These are phyloP conservation scores for Scaptomyza pallida DNA, from an alignment of 1,140 invertebrate species.

Conservation along the genomic window DNA sequence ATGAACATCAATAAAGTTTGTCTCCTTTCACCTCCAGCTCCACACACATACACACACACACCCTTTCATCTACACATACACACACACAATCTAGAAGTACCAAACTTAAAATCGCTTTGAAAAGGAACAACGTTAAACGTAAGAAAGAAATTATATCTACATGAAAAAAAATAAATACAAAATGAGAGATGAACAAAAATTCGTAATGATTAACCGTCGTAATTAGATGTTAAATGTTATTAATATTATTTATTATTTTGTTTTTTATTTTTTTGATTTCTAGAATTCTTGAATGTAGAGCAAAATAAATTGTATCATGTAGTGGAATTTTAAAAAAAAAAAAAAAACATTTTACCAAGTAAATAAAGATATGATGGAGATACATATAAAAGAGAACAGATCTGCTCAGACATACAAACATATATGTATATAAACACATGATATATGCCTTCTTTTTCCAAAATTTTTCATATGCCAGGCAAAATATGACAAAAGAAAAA, in stretches of 20 bases:
- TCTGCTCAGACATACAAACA: neutral
- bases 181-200: neutral
- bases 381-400: neutral
- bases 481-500: neutral
- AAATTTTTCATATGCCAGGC: slow-evolving; percentile 56
- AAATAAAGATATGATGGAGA: slow-evolving; percentile 9
- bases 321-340: slow-evolving; percentile 44
- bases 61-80: slow-evolving; percentile 32
- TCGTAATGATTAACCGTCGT: slow-evolving; percentile 21
- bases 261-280: slow-evolving; percentile 6
- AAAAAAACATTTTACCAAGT: slow-evolving; percentile 38
- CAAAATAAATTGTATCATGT: slow-evolving; percentile 31
- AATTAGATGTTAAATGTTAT: slow-evolving; percentile 53
- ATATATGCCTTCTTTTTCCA: slow-evolving; percentile 60
- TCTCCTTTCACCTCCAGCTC: slow-evolving; percentile 12
- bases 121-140: slow-evolving; percentile 29
- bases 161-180: neutral
- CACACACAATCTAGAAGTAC: slow-evolving; percentile 29
- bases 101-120: slow-evolving; percentile 31
- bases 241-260: slow-evolving; percentile 11
- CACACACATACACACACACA: slow-evolving; percentile 33
- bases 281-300: slow-evolving; percentile 20
- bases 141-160: slow-evolving; percentile 1
- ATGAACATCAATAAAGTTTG: neutral
- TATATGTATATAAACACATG: slow-evolving; percentile 10